Percentiles rank a stretch among this genome's conserved stretches.
phyloP scores from a whole-genome alignment of 2,113 vertebrate genomes.

The Cyanoderma ruficeps region DNA sequence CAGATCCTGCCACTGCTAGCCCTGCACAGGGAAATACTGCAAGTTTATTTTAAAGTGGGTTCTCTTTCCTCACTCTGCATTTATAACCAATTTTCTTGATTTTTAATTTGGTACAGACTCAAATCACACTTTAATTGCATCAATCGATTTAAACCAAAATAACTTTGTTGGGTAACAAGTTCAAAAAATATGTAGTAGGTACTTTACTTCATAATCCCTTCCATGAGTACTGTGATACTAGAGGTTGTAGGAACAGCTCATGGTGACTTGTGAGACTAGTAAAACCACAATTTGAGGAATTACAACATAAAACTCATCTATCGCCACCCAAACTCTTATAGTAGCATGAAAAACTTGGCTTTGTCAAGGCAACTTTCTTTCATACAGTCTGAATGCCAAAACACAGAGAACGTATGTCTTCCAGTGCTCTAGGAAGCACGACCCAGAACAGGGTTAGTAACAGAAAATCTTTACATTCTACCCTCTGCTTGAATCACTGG shows the following conservation, averaged over 20 bases:
- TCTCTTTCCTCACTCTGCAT: not conserved
- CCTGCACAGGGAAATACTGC: fast-evolving
- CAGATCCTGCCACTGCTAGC: not conserved
- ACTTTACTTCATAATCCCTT: not conserved
- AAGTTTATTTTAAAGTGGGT: not conserved
- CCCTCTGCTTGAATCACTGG: not conserved
- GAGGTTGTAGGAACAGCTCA: not conserved
- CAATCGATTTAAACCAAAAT: not conserved
- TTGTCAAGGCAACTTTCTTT: not conserved
- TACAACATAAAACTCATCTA: not conserved
- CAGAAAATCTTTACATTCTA: not conserved
- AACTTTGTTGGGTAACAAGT: not conserved
- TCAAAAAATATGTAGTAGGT: not conserved
- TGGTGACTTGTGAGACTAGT: not conserved
- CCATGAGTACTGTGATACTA: fast-evolving
- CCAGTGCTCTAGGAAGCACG: not conserved
- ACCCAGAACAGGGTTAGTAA: not conserved
- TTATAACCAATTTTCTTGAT: not conserved
- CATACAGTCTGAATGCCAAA: not conserved
- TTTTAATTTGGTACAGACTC: not conserved
- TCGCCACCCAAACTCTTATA: not conserved
- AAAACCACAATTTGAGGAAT: not conserved
- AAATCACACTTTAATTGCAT: not conserved
- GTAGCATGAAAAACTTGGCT: not conserved
- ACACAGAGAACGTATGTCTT: not conserved